Evolutionary conservation across 92 coral and sea anemone genomes (phyloP).

Genomic region (Epizoanthus rinbou): DNA sequence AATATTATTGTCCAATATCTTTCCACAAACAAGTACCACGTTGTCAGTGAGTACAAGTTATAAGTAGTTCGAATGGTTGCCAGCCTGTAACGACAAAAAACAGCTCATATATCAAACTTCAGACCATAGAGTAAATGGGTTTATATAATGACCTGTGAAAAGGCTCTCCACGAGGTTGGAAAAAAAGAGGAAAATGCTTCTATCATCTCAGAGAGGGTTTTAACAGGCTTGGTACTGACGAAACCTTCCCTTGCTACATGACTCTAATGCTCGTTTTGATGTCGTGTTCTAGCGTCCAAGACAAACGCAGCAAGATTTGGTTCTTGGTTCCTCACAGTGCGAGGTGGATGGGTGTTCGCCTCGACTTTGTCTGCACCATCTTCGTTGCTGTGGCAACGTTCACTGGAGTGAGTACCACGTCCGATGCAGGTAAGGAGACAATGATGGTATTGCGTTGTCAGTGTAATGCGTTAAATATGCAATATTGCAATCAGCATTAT

Average conservation of each 20-base stretch:
- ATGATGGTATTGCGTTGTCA: not conserved
- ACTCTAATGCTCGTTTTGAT: not conserved
- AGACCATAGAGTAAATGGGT: too few relatives aligned
- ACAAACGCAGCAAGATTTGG: conserved; percentile 90
- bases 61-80: too few relatives aligned
- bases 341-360: conserved; percentile 93
- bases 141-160: too few relatives aligned
- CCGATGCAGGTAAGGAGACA: conserved; percentile 75
- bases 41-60: too few relatives aligned
- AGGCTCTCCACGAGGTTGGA: too few relatives aligned
- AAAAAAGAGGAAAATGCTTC: too few relatives aligned
- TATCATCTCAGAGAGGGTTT: too few relatives aligned
- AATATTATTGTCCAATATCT: too few relatives aligned
- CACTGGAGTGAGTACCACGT: conserved; percentile 77
- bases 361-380: conserved; percentile 88
- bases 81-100: too few relatives aligned
- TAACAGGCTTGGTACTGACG: too few relatives aligned
- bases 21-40: too few relatives aligned
- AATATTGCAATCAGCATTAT: not conserved
- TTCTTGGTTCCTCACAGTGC: conserved; percentile 94
- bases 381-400: conserved; percentile 86
- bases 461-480: not conserved
- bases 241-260: not conserved
- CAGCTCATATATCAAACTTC: too few relatives aligned
- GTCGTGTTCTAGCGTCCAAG: conserved; percentile 70